Conservation (phyloP, 1,140 invertebrate genomes). For the Philotrypesis tridentata region DNA sequence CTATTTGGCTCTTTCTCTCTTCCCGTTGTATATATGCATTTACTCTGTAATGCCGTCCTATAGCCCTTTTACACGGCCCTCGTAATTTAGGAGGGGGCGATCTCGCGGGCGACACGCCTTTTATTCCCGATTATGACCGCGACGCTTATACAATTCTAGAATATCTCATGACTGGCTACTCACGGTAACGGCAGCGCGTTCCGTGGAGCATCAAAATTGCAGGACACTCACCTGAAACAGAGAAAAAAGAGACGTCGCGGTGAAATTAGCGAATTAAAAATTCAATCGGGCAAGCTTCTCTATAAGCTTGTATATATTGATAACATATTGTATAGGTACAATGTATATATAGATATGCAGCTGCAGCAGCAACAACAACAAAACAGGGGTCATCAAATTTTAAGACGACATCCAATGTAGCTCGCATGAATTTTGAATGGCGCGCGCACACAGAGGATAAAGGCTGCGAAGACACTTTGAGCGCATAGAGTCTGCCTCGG, state of each 20-base stretch:
- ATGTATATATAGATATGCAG: not conserved
- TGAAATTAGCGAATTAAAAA: not conserved
- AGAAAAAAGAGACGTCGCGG: slow-evolving; percentile 4
- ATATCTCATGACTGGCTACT: not conserved
- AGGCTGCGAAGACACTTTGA: not conserved
- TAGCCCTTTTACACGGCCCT: not conserved
- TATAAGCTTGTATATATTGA: too few relatives aligned
- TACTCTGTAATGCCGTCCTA: not conserved
- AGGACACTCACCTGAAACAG: slow-evolving; percentile 38
- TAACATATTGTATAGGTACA: too few relatives aligned
- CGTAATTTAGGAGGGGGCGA: slow-evolving; percentile 8
- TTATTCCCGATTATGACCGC: too few relatives aligned
- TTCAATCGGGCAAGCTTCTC: not conserved
- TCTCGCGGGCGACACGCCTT: too few relatives aligned
- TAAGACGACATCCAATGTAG: slow-evolving; percentile 23
- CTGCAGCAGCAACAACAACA: not conserved
- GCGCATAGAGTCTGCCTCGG: too few relatives aligned
- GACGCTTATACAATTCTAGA: too few relatives aligned
- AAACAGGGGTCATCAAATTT: slow-evolving; percentile 42
- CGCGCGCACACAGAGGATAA: slow-evolving; percentile 19
- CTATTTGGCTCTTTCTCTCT: not conserved
- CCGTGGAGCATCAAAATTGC: not conserved
- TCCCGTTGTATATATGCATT: not conserved
- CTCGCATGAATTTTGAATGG: slow-evolving; percentile 37
- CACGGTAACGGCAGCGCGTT: not conserved